A percentile compares a stretch with the other conserved stretches of the same genome.
phyloP scores from a whole-genome alignment of 2,113 vertebrate genomes.

The Eulemur macaco region DNA sequence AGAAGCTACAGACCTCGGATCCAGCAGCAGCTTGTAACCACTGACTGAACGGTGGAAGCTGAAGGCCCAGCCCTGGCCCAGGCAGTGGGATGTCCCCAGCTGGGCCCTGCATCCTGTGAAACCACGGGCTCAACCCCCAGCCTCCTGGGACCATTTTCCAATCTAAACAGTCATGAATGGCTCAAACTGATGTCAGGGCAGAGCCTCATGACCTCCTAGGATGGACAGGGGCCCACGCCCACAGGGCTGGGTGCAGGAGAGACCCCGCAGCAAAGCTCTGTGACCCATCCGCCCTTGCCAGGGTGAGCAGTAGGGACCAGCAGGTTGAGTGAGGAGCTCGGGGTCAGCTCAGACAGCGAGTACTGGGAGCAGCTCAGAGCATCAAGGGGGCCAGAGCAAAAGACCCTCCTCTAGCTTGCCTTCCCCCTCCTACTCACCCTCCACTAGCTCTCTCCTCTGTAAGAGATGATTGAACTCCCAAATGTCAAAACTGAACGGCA shows the following conservation, averaged over 20 bases:
- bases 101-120: not conserved
- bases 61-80: not conserved
- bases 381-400: not conserved
- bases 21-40: fast-evolving
- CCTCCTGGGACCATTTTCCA: not conserved
- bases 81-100: not conserved
- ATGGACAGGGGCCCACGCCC: not conserved
- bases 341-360: not conserved
- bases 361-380: not conserved
- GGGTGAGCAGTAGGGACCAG: not conserved
- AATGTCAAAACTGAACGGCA: not conserved
- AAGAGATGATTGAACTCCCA: not conserved
- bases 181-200: not conserved
- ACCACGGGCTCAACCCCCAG: not conserved
- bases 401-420: not conserved
- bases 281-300: not conserved
- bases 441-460: not conserved
- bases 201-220: not conserved
- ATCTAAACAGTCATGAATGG: not conserved
- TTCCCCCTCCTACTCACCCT: not conserved
- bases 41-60: not conserved
- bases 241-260: not conserved
- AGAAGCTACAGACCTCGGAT: not conserved
- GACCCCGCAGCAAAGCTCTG: not conserved
- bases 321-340: not conserved